phyloP scores from a whole-genome alignment of 1,140 invertebrate species.

The Acromyrmex heyeri region DNA sequence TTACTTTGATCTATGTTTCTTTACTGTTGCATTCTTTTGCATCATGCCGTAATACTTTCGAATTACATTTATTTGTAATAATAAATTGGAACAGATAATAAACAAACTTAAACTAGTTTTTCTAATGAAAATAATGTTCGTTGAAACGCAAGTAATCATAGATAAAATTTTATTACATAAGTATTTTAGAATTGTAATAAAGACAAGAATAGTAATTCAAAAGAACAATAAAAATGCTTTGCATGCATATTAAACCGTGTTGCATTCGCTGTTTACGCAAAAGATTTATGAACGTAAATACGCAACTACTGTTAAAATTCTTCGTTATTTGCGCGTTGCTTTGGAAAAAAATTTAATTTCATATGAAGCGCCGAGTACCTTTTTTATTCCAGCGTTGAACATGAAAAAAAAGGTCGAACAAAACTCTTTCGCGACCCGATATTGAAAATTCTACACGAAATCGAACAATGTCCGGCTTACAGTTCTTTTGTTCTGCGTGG shows the following conservation, averaged over 20 bases:
- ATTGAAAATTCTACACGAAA: conserved; percentile 37
- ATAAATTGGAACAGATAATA: not conserved
- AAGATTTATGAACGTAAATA: conserved; percentile 36
- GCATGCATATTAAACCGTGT: conserved; percentile 23
- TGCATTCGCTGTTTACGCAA: conserved; percentile 33
- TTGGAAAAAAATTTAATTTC: conserved; percentile 56
- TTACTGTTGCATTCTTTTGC: not conserved
- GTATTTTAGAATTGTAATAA: conserved; percentile 37
- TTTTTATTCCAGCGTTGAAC: not conserved
- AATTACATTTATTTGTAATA: conserved; percentile 3
- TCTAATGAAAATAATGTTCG: not conserved
- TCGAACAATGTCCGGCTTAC: conserved; percentile 11
- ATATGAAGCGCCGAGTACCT: conserved; percentile 8
- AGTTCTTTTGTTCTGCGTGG: not conserved
- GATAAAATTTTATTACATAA: not conserved
- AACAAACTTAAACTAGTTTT: not conserved
- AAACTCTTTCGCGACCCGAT: conserved; percentile 33
- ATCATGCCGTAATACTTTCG: not conserved
- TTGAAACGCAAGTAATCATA: conserved; percentile 9
- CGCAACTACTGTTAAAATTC: conserved; percentile 4
- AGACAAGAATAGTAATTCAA: not conserved
- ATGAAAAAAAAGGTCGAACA: conserved; percentile 4
- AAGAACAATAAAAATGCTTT: not conserved
- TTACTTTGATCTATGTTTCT: not conserved
- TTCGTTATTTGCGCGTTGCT: conserved; percentile 28